Conservation (phyloP, 2,888 invertebrate species). For the Crocallis elinguaria region DNA sequence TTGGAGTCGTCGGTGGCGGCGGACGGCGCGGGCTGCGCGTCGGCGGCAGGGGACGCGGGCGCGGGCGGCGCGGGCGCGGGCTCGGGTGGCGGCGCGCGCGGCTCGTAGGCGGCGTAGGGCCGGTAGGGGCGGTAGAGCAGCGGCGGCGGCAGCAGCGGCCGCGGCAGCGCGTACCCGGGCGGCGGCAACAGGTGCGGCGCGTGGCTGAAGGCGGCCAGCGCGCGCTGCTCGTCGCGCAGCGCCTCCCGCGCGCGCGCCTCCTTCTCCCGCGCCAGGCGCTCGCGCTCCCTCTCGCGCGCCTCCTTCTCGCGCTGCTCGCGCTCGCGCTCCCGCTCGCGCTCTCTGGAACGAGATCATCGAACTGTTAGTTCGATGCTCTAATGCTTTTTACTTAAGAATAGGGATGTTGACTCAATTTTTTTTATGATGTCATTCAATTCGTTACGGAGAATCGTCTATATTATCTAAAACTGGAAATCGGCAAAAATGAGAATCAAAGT, state of each 20-base stretch:
- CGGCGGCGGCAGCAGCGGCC: constrained; percentile 63
- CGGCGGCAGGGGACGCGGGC: constrained; percentile 20
- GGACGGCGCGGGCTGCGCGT: constrained; percentile 20
- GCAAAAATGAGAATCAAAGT: too few species aligned
- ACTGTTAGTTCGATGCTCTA: too few species aligned
- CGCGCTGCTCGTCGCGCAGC: constrained; percentile 48
- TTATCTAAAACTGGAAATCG: too few species aligned
- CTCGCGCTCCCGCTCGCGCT: constrained; percentile 71
- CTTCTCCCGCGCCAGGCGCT: constrained; percentile 59
- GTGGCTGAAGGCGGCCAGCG: constrained; percentile 39
- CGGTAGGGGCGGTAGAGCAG: constrained; percentile 69
- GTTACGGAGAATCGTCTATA: too few species aligned
- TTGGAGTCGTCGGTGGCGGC: constrained; percentile 20
- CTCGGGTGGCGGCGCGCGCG: constrained; percentile 37
- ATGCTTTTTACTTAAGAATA: too few species aligned
- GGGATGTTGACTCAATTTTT: too few species aligned
- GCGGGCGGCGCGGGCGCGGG: constrained; percentile 42
- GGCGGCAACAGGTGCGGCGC: constrained; percentile 55
- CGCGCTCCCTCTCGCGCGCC: constrained; percentile 59
- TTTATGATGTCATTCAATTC: too few species aligned
- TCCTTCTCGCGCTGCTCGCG: constrained; percentile 76
- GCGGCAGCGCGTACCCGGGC: constrained; percentile 53
- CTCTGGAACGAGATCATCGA: constrained; percentile 47
- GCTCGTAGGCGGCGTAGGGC: constrained; percentile 51
- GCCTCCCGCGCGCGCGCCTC: constrained; percentile 61